These are phyloP conservation scores for Eulacestoma nigropectus DNA, from an alignment of 2,113 vertebrate species.

Conservation along the genomic window DNA sequence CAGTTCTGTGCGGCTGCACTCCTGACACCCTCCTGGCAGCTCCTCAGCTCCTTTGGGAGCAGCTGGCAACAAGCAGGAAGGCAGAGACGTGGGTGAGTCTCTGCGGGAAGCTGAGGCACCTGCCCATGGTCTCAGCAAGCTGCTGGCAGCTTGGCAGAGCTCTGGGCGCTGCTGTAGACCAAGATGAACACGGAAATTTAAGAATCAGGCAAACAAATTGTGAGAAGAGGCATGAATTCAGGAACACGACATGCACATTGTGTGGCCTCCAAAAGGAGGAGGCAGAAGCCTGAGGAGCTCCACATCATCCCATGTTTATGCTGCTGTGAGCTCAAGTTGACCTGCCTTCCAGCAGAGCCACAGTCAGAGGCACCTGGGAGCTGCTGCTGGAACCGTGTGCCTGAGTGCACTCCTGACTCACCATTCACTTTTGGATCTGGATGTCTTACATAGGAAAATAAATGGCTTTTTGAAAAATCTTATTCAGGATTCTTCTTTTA, in stretches of 20 bases:
- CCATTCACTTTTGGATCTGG: not conserved
- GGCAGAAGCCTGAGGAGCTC: not conserved
- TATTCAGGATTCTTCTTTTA: not conserved
- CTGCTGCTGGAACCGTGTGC: rapidly evolving
- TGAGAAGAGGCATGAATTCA: not conserved
- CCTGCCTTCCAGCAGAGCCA: not conserved
- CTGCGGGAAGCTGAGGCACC: not conserved
- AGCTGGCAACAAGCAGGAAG: not conserved
- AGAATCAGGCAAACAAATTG: not conserved
- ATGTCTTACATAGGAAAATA: not conserved
- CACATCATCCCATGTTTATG: not conserved
- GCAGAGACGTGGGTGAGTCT: not conserved
- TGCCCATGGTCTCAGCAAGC: not conserved
- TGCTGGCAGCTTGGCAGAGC: not conserved
- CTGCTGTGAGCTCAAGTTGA: not conserved
- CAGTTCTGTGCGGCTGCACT: not conserved
- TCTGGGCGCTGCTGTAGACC: not conserved
- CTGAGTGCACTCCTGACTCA: not conserved
- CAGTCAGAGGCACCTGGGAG: not conserved
- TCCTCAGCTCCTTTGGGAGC: constrained; percentile 11
- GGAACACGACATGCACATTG: rapidly evolving
- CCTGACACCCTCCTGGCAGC: not conserved
- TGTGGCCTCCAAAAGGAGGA: not conserved
- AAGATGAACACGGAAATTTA: not conserved
- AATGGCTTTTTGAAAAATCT: not conserved